Base-by-base conservation (phyloP, 2,113 vertebrate genomes). In the Oplegnathus fasciatus region DNA sequence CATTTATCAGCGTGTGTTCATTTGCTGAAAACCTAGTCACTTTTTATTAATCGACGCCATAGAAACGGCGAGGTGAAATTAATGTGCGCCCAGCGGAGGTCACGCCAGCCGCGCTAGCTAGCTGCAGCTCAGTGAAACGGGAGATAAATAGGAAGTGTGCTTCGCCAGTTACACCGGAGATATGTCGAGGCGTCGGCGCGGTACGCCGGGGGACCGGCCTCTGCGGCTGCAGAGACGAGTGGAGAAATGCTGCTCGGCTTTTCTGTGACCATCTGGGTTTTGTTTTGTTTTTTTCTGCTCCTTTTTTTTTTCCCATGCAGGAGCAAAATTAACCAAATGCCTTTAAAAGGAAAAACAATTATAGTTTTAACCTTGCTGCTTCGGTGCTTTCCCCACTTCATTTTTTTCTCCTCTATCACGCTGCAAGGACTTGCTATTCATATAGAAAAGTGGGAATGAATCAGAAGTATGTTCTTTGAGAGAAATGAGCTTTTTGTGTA, bases 1-100 rank as follows among this genome's bases (percentile, higher is more conserved):
- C 97, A 98, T 99, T 98, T 97, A 99, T 99, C 98, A 99, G 96
- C 95, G 96, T 94, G 95, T 96, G 97, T 97, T 96, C 96, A 85
- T 97, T 97, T 96, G 95, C 96, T 95, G 96, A 96, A 97, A 93
- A 97, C 91, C 93, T 95, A 95, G 97, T 99, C 97, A 98, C 96
- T 96, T 98, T 97, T 98, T 99, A 99, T 99, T 98, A 98, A 98
- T 99, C 96, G 97, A 96, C 92, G 96, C 96, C 95, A 95, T 93
- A 95, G 97, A 97, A 97, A 96, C 94, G 94, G 95, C 91, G 96
- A 97, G 96, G 96, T 96, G 96, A 97, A 98, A 99, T 98, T 96
- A 98, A 98, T 97, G 97, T 92, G 93, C 91, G 93, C 96, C 94
- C 96, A 96, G 96, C 96, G 92, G 96, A 98, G 98, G 98, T 98